Evolutionary conservation across 2,113 vertebrate genomes (phyloP), one percentile per base, ranked within the genome.

Genomic region (Oryzias celebensis): DNA sequence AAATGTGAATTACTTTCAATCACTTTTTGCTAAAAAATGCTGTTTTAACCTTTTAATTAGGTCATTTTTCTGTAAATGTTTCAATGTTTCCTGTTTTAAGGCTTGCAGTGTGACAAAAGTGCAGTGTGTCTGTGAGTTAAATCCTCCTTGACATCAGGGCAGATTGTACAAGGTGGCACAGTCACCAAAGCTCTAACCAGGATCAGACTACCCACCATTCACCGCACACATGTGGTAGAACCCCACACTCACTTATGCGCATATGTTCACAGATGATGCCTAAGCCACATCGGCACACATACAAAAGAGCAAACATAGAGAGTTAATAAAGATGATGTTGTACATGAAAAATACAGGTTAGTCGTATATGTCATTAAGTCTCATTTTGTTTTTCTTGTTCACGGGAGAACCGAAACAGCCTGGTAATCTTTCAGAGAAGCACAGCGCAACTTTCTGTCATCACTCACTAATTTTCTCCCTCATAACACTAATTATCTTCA

Each of bases 91-190:
- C 20, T 20, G 20, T 20, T 20, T 20, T 20, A 20, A 20, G 20
- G 20, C 20, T 20, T 28, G 5, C 26, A 28, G 5, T 5, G 26
- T 5, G 26, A 5, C 26, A 28, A 3, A 36, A 3, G 5, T 26
- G 5, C 36, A 36, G 67, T 70, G 75, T 86, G 78, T 85, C 71
- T 23, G 44, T 41, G 64, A 20, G 56, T 63, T 81, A 86, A 88
- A 87, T 83, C 83, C 84, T 68, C 69, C 82, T 75, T 82, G 82
- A 86, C 85, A 85, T 73, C 79, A 71, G 77, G 81, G 80, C 55
- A 45, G 70, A 81, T 78, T 79, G 83, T 83, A 62, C 85, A 77
- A 84, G 85, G 84, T 83, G 84, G 85, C 57, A 78, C 81, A 83
- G 81, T 87, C 84, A 58, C 87, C 74, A 23, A 58, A 42, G 72